Evolutionary conservation across 2,888 invertebrate genomes (phyloP).

Genomic region (Dendrolimus pini): DNA sequence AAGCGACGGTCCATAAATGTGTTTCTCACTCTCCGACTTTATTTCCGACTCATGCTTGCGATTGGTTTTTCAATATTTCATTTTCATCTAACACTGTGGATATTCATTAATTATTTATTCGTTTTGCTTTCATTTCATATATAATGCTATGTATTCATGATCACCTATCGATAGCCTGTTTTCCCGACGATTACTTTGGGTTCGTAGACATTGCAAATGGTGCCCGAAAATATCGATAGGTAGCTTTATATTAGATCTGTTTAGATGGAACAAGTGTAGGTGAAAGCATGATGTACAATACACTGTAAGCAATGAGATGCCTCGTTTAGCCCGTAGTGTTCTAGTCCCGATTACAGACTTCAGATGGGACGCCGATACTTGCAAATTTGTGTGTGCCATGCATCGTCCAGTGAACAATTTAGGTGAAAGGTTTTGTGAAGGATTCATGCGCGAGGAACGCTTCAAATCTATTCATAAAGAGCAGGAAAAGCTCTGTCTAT

Average conservation of each 20-base stretch:
- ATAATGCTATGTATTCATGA: conserved; percentile 14
- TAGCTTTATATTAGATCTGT: conserved; percentile 43
- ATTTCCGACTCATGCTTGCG: not conserved
- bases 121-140: not conserved
- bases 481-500: too few relatives aligned
- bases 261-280: conserved; percentile 44
- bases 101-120: not conserved
- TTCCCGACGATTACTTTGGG: not conserved
- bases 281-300: conserved; percentile 54
- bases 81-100: too few relatives aligned
- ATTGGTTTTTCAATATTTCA: not conserved
- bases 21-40: too few relatives aligned
- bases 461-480: not conserved
- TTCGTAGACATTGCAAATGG: not conserved
- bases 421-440: not conserved
- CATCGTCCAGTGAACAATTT: conserved; percentile 21
- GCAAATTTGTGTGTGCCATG: conserved; percentile 49
- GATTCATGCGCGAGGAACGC: not conserved
- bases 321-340: conserved; percentile 47
- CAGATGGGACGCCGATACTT: conserved; percentile 24
- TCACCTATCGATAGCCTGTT: conserved; percentile 9
- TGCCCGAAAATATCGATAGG: conserved; percentile 22
- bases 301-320: conserved; percentile 39
- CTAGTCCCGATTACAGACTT: conserved; percentile 19
- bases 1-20: too few relatives aligned